Percentiles rank a stretch among this genome's conserved stretches.
Evolutionary conservation across 2,113 vertebrate species (phyloP).

Genomic region (Phalacrocorax pelagicus): DNA sequence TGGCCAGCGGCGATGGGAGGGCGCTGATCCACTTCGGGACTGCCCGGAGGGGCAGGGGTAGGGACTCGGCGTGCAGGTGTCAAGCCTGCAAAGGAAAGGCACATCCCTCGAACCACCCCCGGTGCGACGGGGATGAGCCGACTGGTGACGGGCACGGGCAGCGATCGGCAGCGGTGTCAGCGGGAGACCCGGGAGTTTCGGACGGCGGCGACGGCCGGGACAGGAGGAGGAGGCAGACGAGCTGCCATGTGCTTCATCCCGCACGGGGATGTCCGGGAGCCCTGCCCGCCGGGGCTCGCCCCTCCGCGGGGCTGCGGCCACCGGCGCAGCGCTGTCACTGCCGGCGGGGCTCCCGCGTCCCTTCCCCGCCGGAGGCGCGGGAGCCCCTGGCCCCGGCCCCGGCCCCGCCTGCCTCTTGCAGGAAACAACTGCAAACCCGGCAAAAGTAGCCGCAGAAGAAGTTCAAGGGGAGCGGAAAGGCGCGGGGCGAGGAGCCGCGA

Average conservation of each 20-base stretch:
- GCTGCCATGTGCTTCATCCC: slow-evolving; percentile 19
- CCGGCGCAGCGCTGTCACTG: background rate
- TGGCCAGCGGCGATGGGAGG: background rate
- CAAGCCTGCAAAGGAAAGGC: background rate
- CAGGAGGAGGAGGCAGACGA: background rate
- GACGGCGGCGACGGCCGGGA: background rate
- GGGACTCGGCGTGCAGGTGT: background rate
- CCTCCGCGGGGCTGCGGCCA: background rate
- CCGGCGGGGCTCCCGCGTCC: background rate
- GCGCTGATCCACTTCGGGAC: background rate
- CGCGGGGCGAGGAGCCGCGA: background rate
- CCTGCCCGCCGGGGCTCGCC: background rate
- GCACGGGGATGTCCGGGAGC: background rate
- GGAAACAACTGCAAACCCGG: background rate
- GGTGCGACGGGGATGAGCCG: background rate
- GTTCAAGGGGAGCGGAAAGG: background rate
- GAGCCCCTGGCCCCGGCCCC: background rate
- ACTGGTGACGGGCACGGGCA: background rate
- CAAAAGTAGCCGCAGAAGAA: slow-evolving; percentile 24
- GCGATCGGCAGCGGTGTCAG: background rate
- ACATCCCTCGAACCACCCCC: background rate
- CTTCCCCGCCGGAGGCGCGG: background rate
- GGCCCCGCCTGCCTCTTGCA: background rate
- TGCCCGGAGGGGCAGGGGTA: background rate
- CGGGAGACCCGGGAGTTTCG: background rate